Evolutionary conservation across 1,140 invertebrate species (phyloP).

Genomic region (Bombus ignitus): DNA sequence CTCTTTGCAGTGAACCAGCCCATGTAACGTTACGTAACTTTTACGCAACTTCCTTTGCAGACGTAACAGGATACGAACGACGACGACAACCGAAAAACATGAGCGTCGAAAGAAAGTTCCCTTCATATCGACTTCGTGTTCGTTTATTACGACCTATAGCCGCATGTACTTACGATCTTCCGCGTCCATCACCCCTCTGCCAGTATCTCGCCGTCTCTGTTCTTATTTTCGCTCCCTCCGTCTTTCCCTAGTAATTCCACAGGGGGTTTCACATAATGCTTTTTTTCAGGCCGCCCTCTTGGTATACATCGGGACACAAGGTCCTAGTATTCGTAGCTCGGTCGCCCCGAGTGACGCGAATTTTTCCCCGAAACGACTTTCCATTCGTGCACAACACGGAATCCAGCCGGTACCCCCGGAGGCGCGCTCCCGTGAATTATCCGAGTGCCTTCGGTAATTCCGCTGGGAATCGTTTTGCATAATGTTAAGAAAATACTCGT

Average conservation of each 20-base stretch:
- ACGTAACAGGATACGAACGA: constrained; percentile 12
- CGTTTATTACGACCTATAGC: constrained; percentile 39
- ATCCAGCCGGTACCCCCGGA: constrained; percentile 53
- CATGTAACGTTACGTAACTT: constrained; percentile 28
- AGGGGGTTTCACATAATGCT: constrained; percentile 62
- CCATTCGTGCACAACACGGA: constrained; percentile 56
- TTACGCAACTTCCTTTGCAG: constrained; percentile 39
- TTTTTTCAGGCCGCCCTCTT: constrained; percentile 54
- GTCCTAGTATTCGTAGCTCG: constrained; percentile 40
- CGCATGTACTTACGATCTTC: constrained; percentile 52
- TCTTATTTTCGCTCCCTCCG: background rate
- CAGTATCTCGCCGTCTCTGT: background rate
- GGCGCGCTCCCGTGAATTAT: constrained; percentile 63
- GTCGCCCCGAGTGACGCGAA: constrained; percentile 64
- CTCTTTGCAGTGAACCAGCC: background rate
- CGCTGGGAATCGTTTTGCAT: constrained; percentile 69
- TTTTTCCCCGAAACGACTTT: constrained; percentile 67
- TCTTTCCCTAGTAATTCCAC: constrained; percentile 56
- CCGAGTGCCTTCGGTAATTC: constrained; percentile 63
- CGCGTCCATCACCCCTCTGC: constrained; percentile 1
- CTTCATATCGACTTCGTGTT: constrained; percentile 30
- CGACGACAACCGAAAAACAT: constrained; percentile 23
- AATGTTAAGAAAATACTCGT: constrained; percentile 68
- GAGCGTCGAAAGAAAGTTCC: constrained; percentile 32
- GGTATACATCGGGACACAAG: constrained; percentile 7